A percentile compares a stretch with the other conserved stretches of the same genome.
These are phyloP conservation scores for Drosophila meridiana DNA, from an alignment of 2,888 invertebrate genomes.

Conservation along the genomic window DNA sequence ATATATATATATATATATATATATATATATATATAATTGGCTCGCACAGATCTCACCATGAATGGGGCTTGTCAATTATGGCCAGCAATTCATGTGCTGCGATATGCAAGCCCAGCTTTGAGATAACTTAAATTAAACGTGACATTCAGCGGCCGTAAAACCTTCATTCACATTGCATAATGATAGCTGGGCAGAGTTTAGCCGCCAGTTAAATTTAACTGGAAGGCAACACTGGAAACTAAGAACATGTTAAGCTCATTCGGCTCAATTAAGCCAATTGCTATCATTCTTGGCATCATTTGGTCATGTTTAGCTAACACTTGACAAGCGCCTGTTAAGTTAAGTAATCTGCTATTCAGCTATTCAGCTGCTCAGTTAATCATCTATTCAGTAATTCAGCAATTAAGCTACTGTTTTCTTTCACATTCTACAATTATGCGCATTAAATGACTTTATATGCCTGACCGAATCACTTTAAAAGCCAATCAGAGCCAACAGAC, in stretches of 20 bases:
- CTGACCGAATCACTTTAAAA: neutral
- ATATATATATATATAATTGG: conserved; percentile 7
- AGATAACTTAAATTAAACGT: conserved; percentile 14
- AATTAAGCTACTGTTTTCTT: neutral
- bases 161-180: conserved; percentile 17
- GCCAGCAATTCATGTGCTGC: conserved; percentile 14
- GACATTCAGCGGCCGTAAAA: conserved; percentile 7
- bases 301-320: neutral
- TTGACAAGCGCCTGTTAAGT: neutral
- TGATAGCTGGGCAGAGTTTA: neutral
- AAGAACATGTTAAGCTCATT: neutral
- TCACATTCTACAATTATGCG: neutral
- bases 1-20: neutral
- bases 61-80: conserved; percentile 18
- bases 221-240: neutral
- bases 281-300: neutral
- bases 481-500: neutral
- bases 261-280: conserved; percentile 2
- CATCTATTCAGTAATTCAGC: neutral
- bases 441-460: neutral
- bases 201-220: neutral
- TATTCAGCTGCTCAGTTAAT: neutral
- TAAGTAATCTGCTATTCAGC: neutral
- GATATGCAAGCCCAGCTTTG: neutral
- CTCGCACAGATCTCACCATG: conserved; percentile 26